Percentiles rank a stretch among this genome's conserved stretches.
Evolutionary conservation across 2,113 vertebrate genomes (phyloP).

Genomic region (Eublepharis macularius): DNA sequence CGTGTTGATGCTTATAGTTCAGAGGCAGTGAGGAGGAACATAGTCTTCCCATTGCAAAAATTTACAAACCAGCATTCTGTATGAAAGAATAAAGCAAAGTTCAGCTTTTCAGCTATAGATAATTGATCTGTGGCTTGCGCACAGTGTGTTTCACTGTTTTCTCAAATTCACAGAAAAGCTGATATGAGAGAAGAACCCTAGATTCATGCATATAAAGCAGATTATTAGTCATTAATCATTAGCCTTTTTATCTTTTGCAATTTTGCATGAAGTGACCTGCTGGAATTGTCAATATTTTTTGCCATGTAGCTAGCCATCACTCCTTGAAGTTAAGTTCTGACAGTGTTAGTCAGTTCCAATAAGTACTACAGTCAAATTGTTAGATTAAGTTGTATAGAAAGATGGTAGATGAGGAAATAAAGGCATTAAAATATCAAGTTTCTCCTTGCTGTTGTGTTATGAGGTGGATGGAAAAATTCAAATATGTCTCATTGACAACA

Average conservation of each 20-base stretch:
- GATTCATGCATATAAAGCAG: no score
- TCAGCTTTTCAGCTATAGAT: conserved; percentile 33
- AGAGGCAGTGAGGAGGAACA: neutral
- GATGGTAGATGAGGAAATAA: neutral
- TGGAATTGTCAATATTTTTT: no score
- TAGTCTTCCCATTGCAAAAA: neutral
- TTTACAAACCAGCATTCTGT: neutral
- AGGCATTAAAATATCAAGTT: neutral
- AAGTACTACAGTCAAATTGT: neutral
- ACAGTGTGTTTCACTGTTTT: neutral
- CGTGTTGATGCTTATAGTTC: neutral
- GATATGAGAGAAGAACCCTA: no score
- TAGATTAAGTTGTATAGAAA: neutral
- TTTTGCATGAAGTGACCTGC: no score
- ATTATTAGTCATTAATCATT: no score
- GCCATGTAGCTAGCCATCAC: neutral
- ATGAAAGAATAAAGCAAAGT: conserved; percentile 4
- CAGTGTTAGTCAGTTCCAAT: no score
- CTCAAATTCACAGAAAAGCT: conserved; percentile 11
- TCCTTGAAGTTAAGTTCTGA: neutral
- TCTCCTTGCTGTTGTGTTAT: neutral
- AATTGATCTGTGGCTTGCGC: conserved; percentile 24
- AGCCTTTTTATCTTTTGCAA: no score
- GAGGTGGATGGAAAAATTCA: neutral
- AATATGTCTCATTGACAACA: neutral